These are phyloP conservation scores for Hydropotes inermis DNA, from an alignment of 2,113 vertebrate genomes.

Conservation along the genomic window DNA sequence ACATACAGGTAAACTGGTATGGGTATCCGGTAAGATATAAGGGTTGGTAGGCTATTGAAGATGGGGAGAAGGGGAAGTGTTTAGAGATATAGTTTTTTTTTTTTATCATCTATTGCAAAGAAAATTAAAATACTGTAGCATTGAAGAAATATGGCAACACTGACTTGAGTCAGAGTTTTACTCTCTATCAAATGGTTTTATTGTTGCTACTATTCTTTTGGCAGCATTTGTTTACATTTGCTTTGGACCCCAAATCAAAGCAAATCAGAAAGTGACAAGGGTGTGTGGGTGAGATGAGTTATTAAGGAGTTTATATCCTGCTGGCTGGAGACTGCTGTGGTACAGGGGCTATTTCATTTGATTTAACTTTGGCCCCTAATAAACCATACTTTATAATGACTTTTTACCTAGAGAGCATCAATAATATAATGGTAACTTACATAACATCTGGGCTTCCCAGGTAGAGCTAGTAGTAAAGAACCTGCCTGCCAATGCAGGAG, in stretches of 20 bases:
- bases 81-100: background rate
- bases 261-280: slow-evolving; percentile 2
- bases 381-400: slow-evolving; percentile 52
- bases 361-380: slow-evolving; percentile 50
- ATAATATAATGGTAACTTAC: background rate
- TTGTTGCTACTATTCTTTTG: background rate
- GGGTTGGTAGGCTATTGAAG: background rate
- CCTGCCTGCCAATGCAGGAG: background rate
- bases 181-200: background rate
- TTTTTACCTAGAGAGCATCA: slow-evolving; percentile 45
- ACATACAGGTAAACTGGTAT: background rate
- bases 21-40: background rate
- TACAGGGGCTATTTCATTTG: slow-evolving; percentile 24
- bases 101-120: background rate
- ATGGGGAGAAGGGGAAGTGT: background rate
- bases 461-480: background rate
- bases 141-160: background rate
- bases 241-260: slow-evolving; percentile 45
- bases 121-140: background rate
- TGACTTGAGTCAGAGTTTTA: background rate
- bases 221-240: slow-evolving; percentile 3
- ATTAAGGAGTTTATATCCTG: slow-evolving; percentile 48
- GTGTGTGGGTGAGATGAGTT: slow-evolving; percentile 2
- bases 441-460: background rate
- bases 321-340: slow-evolving; percentile 37